phyloP scores from a whole-genome alignment of 2,113 vertebrate species.

The Puntigrus tetrazona region DNA sequence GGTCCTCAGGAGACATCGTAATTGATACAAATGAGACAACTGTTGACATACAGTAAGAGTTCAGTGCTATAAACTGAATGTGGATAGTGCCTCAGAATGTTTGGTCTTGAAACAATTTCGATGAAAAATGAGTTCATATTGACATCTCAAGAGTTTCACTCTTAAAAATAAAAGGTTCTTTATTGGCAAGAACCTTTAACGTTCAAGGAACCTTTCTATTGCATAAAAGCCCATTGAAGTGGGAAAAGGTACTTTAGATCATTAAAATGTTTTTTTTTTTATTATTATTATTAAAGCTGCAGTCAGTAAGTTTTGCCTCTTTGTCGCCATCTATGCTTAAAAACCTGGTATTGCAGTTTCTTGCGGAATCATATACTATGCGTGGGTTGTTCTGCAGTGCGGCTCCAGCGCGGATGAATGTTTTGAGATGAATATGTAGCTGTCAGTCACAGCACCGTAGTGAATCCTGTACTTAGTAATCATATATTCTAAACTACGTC shows the following conservation, averaged over 20 bases:
- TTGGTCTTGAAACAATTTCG: conserved; percentile 8
- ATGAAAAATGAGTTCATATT: background rate
- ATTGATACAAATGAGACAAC: conserved; percentile 9
- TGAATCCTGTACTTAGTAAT: no score
- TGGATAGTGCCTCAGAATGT: background rate
- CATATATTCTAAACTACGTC: no score
- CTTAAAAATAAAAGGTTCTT: background rate
- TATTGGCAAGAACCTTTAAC: background rate
- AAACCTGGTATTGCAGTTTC: no score
- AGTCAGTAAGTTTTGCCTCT: no score
- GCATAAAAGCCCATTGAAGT: background rate
- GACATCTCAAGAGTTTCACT: background rate
- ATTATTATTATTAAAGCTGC: no score
- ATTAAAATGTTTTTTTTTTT: background rate
- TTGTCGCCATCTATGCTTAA: no score
- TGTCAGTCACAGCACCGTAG: no score
- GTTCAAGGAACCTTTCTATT: background rate
- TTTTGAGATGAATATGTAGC: no score
- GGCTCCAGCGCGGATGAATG: no score
- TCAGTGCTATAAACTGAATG: background rate
- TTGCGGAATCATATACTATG: no score
- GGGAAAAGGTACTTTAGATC: background rate
- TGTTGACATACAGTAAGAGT: conserved; percentile 11
- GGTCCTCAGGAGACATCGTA: background rate
- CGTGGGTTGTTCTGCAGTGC: no score